A percentile compares a stretch with the other conserved stretches of the same genome.
Evolutionary conservation across 2,113 vertebrate genomes (phyloP).

Genomic region (Aleadryas rufinucha): DNA sequence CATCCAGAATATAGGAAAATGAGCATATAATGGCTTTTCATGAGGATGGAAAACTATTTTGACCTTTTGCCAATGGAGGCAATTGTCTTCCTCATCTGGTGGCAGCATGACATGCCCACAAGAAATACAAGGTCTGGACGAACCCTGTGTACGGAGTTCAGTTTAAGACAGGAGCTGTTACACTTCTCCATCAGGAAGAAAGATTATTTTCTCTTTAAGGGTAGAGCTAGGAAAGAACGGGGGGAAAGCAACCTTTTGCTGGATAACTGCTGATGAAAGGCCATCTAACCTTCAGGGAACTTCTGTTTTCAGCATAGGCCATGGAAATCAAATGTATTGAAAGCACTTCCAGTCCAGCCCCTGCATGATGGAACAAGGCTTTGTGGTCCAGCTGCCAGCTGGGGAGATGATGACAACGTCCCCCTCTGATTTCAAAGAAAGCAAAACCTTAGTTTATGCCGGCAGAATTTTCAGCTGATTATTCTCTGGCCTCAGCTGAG

Average conservation of each 20-base stretch:
- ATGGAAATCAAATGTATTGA: neutral
- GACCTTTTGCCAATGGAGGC: neutral
- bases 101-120: neutral
- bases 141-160: fast-evolving
- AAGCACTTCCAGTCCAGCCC: neutral
- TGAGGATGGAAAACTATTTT: neutral
- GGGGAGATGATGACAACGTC: neutral
- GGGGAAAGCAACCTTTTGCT: neutral
- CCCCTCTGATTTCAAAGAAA: neutral
- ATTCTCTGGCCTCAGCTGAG: neutral
- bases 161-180: neutral
- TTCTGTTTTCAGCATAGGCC: neutral
- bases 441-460: neutral
- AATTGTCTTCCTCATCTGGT: neutral
- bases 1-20: neutral
- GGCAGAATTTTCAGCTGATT: conserved; percentile 42
- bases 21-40: neutral
- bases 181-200: neutral
- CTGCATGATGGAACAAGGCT: neutral
- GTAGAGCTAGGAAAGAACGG: neutral
- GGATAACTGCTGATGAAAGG: neutral
- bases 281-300: neutral
- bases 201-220: neutral
- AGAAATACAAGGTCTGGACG: neutral
- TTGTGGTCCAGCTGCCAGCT: neutral